Base-by-base conservation (phyloP, 2,888 invertebrate genomes). In the Yponomeuta sedellus region DNA sequence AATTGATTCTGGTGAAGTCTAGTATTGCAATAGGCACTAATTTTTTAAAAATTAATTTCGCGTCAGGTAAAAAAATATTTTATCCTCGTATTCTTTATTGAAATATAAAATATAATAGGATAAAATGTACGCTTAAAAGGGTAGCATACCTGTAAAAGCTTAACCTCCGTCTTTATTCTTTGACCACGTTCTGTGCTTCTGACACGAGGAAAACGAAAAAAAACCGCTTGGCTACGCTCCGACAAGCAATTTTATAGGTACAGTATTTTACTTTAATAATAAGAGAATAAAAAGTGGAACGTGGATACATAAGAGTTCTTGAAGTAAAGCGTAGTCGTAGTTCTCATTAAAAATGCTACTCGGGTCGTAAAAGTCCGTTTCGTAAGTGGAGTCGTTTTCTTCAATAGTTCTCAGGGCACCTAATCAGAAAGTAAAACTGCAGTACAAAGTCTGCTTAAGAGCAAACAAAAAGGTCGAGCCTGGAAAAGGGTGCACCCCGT, bases 221-320 rank as follows among this genome's bases (percentile, higher is more conserved):
- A 44, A 64, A 25, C 39, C 16, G 25, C 44, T 64, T 64, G 40
- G 1, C 22, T 64, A 64, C 34, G 44, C 20, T 64, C 44, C 44
- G 6, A 44, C 44, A 87, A 84, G 86, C 79, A 86, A 88, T 87
- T 88, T 86, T 79, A 81, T n/a, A n/a, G n/a, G n/a, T 82, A 76
- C 75, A 74, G 72, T 80, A 80, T 39, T 66, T 52, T 25, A 61
- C 28, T 28, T 5, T 34, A 34, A 8, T 25, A 6, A 5, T 44
- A 44, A 52, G 16, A 59, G 10, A 22, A 20, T 25, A 22, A 22
- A 59, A 10, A 25, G 5, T 59, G 20, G 12, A 22, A 22, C 59
- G 59, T 22, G 25, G 22, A 20, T 20, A 59, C 44, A 16, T 5
- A 52, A 16, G 44, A 52, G 44, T 16, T 52, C 44, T 52, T 5